Base-by-base conservation (phyloP, 2,888 invertebrate species). In the Stenolophus ochropezus region DNA sequence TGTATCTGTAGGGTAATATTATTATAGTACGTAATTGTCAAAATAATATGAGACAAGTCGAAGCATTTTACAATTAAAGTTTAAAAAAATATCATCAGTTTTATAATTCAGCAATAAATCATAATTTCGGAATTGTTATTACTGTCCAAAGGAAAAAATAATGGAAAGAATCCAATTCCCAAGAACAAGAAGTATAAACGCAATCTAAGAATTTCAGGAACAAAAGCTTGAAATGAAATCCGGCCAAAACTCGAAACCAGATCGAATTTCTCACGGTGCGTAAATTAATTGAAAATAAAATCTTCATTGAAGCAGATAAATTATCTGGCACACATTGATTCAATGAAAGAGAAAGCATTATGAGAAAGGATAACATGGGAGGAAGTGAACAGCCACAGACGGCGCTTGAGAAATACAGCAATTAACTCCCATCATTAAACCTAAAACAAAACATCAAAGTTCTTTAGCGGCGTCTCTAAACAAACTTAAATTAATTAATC, bases 401-500 rank as follows among this genome's bases (percentile, higher is more conserved):
- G 27, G 27, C 14, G 16, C 33, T 49, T 78, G 65, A 65, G 65
- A 78, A 78, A 65, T 69, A 69, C 79, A 79, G 11, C 79, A 79
- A 79, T 79, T 79, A 79, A 69, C 69, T 65, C 71, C 53, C 71
- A 71, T 79, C 79, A 79, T 71, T 79, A 79, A 79, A 69, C 47
- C 49, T 23, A 71, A 79, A 79, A 79, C 69, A 79, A 77, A 77
- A 77, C 77, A 77, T 77, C 61, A 77, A 79, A 79, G 79, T 79
- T 71, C 79, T 79, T 69, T 53, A 79, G 79, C 71, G 21, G 65
- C 25, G 20, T 27, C 51, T 23, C 47, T 71, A 14, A 71, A 79
- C 79, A 79, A 79, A 79, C 79, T 71, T 51, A 79, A 79, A 79
- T 79, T 79, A 79, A 79, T 71, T 79, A 79, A 71, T 79, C 71